Evolutionary conservation across 2,113 vertebrate genomes (phyloP), one percentile per base, ranked within the genome.

Genomic region (Uria lomvia): DNA sequence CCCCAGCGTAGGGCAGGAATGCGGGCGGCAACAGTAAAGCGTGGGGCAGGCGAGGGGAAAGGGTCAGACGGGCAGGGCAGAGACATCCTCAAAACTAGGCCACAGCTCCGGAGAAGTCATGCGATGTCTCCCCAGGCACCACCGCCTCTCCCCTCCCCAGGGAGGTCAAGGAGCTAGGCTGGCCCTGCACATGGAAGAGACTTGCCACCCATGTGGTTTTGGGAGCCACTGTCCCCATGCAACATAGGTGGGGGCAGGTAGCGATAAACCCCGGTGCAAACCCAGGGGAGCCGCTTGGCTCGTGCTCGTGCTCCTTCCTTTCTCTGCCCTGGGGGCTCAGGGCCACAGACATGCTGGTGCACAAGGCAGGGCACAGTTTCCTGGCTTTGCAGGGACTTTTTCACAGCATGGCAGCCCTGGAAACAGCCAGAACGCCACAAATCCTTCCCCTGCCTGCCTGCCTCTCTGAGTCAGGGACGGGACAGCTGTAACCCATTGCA

Each of bases 11-110:
- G 58, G 40, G 62, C 78, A 94, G 82, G 67, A 83, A 88, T 2
- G 13, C 1, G 5, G 71, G 82, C 3, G 2, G 56, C 4, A 3
- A 56, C 15, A 4, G 53, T 17, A 73, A 15, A 1, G 4, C 0
- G 0, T 9, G 21, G 67, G 22, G 42, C 8, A 72, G 53, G n/a
- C 2, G 1, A 83, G 67, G 23, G 32, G 16, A 89, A 74, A 81
- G 47, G 56, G 55, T 29, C 1, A 1, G 80, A 71, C 2, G 0
- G 88, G 36, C 62, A 79, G 45, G 74, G 65, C 73, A 95, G 70
- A 8, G 10, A 34, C 67, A 92, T 72, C 15, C 63, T 77, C 78
- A 52, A 84, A 97, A 94, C 30, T 38, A 73, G 93, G 88, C 45
- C 81, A 81, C 29, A 19, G 77, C 56, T 93, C 4, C 1, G 11